phyloP scores from a whole-genome alignment of 1,140 invertebrate genomes.

The Alviniconcha marisindica region DNA sequence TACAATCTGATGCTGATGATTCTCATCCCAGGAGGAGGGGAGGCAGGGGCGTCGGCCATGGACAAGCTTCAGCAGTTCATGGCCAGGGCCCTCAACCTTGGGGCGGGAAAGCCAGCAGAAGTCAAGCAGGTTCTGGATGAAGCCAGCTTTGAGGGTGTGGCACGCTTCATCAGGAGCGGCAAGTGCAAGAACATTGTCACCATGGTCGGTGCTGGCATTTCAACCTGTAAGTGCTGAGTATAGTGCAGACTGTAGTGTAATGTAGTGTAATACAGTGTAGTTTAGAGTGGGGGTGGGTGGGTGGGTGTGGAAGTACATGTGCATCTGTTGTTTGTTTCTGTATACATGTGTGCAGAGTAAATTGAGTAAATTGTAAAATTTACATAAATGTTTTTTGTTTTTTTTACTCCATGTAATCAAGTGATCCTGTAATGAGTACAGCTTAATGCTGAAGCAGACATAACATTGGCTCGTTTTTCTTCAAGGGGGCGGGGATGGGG shows the following conservation, averaged over 20 bases:
- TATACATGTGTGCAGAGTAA: background rate
- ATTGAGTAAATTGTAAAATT: background rate
- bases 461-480: conserved; percentile 4
- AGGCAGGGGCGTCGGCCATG: too few species aligned
- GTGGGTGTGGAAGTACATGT: background rate
- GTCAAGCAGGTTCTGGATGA: conserved; percentile 53
- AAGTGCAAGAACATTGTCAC: conserved; percentile 91
- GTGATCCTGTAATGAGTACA: too few species aligned
- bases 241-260: background rate
- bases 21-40: too few species aligned
- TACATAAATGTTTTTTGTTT: background rate
- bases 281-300: too few species aligned
- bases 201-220: conserved; percentile 96
- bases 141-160: conserved; percentile 81
- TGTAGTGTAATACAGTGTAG: too few species aligned
- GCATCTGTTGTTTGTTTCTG: background rate
- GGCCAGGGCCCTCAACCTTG: background rate
- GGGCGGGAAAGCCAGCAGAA: background rate
- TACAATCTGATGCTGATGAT: too few species aligned
- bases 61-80: conserved; percentile 15
- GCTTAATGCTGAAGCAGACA: too few species aligned
- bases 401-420: too few species aligned
- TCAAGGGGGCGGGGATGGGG: background rate
- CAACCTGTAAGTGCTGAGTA: conserved; percentile 73
- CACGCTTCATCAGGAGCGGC: conserved; percentile 84